Evolutionary conservation across 92 coral and sea anemone genomes (phyloP).

Genomic region (Bergia puertoricense): DNA sequence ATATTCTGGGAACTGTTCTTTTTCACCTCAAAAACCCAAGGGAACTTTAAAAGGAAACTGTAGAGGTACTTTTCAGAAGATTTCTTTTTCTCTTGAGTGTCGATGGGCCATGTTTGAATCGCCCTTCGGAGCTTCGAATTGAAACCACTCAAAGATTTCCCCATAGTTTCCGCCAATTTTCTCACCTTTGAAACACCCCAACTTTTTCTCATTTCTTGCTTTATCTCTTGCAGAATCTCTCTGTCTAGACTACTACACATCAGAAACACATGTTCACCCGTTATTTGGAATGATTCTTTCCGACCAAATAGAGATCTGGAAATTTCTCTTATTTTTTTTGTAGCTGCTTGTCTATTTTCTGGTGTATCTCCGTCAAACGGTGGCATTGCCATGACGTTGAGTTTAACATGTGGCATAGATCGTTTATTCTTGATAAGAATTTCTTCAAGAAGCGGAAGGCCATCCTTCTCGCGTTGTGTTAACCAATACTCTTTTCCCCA

Average conservation of each 20-base stretch:
- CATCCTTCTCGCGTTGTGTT: background rate
- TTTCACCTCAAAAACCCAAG: slow-evolving; percentile 41
- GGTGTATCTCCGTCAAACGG: slow-evolving; percentile 3
- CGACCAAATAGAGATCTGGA: background rate
- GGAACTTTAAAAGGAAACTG: slow-evolving; percentile 16
- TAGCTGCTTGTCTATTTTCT: background rate
- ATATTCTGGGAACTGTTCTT: background rate
- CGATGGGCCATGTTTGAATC: slow-evolving; percentile 21
- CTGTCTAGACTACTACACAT: slow-evolving; percentile 13
- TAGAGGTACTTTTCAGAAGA: background rate
- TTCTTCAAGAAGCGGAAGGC: slow-evolving; percentile 4
- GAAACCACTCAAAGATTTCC: background rate
- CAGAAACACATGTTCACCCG: background rate
- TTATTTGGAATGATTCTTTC: slow-evolving; percentile 24
- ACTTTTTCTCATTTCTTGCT: background rate
- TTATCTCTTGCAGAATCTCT: slow-evolving; percentile 17
- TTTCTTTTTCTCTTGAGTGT: background rate
- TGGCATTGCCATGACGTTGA: background rate
- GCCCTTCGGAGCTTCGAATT: slow-evolving; percentile 9
- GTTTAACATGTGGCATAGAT: slow-evolving; percentile 5
- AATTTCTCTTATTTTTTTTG: background rate
- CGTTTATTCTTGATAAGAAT: slow-evolving; percentile 22
- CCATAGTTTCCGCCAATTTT: background rate
- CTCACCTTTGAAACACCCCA: slow-evolving; percentile 27
- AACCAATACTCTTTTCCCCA: background rate